Conservation (phyloP, 2,888 invertebrate genomes). For the Rhopalosiphum nymphaeae region DNA sequence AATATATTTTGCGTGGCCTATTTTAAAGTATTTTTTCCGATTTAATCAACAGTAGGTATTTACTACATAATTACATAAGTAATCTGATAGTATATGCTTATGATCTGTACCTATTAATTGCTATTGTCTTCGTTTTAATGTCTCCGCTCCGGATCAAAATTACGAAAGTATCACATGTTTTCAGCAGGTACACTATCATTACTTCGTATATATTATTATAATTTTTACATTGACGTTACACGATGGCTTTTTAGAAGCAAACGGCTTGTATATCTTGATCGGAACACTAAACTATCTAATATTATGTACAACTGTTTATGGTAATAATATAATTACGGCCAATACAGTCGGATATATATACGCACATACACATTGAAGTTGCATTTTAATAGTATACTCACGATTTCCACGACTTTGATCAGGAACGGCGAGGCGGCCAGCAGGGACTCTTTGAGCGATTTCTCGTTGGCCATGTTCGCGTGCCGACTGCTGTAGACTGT, state of each 20-base stretch:
- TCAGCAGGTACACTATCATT: not conserved
- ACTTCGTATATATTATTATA: not conserved
- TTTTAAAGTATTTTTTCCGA: not conserved
- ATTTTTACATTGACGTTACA: not conserved
- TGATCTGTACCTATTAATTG: too few relatives aligned
- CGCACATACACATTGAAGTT: not conserved
- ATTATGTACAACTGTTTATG: not conserved
- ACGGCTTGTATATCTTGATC: not conserved
- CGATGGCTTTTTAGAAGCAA: not conserved
- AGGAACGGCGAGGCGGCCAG: conserved; percentile 72
- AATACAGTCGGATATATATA: not conserved
- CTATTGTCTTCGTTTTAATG: not conserved
- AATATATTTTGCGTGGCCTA: not conserved
- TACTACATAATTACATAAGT: too few relatives aligned
- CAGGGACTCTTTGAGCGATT: conserved; percentile 66
- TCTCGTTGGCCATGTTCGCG: conserved; percentile 66
- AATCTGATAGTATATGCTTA: too few relatives aligned
- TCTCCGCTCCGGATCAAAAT: not conserved
- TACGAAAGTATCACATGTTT: not conserved
- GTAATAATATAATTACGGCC: not conserved
- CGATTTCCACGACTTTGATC: conserved; percentile 76
- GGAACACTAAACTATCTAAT: not conserved
- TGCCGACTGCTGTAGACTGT: not conserved
- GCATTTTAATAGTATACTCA: conserved; percentile 70
- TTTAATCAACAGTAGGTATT: not conserved